Evolutionary conservation across 2,888 invertebrate species (phyloP), one percentile per base, ranked within the genome.

Genomic region (Hyles lineata): DNA sequence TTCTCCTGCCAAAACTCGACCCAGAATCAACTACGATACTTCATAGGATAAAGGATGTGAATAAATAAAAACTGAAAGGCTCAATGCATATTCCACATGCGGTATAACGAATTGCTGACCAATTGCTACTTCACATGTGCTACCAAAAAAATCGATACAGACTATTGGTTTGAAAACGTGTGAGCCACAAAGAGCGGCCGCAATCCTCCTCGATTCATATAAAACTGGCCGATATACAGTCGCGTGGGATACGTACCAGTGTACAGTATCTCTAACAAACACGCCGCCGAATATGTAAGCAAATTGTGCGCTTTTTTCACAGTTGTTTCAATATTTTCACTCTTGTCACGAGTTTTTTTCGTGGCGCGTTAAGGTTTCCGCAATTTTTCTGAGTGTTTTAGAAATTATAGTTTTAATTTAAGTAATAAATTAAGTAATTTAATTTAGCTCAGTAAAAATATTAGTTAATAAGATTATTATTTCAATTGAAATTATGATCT

Each of bases 21-120:
- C 67, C 43, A 50, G 17, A 50, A 76, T 73, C 67, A 50, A 67
- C 50, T 67, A 17, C 67, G 50, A 50, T 50, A 50, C 72, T 75
- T 67, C 67, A 67, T 11, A 67, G 67, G 67, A 67, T 67, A 67
- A 25, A 67, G 43, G 50, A 50, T 21, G 67, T 17, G 43, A 23
- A 67, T 67, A 67, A 50, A 50, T 67, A 67, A 67, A 67, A 60
- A 67, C 43, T 43, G 21, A 21, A 21, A 67, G 43, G 43, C 67
- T 67, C 67, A 50, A 67, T 21, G 35, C 35, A 63, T 67, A 67
- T 55, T 55, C 55, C 55, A 55, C 55, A 55, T 67, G 67, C 50
- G 21, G 50, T 43, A 67, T 67, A 67, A 67, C 67, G 67, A 67
- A 67, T 67, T 67, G 67, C 67, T 67, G 50, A 67, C 67, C 67